phyloP scores from a whole-genome alignment of 1,140 invertebrate genomes.

The Scaptomyza graminum region DNA sequence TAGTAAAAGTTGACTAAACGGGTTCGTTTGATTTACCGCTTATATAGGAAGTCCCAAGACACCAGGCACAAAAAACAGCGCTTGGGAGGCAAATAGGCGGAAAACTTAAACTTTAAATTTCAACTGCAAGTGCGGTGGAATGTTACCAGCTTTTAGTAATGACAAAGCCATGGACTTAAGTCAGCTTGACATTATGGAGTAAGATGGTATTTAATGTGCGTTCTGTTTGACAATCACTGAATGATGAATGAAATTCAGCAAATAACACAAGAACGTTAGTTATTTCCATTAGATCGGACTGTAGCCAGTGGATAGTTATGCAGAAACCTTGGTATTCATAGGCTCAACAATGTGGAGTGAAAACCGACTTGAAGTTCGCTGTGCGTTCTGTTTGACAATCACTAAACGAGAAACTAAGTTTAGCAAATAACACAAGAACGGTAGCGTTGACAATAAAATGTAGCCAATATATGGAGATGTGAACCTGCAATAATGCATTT shows the following conservation, averaged over 20 bases:
- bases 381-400: slow-evolving; percentile 75
- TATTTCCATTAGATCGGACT: background rate
- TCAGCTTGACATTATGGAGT: slow-evolving; percentile 59
- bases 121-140: background rate
- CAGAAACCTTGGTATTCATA: slow-evolving; percentile 18
- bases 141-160: slow-evolving; percentile 51
- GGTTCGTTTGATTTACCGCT: slow-evolving; percentile 67
- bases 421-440: slow-evolving; percentile 68
- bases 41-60: slow-evolving; percentile 76
- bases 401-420: slow-evolving; percentile 37
- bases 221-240: slow-evolving; percentile 80
- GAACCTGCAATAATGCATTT: slow-evolving; percentile 41
- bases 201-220: slow-evolving; percentile 50
- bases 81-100: slow-evolving; percentile 79
- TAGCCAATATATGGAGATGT: slow-evolving; percentile 81
- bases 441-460: slow-evolving; percentile 23
- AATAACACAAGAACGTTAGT: slow-evolving; percentile 73
- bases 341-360: slow-evolving; percentile 51
- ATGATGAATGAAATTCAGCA: slow-evolving; percentile 35
- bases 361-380: slow-evolving; percentile 30
- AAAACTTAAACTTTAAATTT: background rate
- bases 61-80: slow-evolving; percentile 46
- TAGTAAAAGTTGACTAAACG: slow-evolving; percentile 28
- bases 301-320: slow-evolving; percentile 41
- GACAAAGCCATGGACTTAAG: slow-evolving; percentile 13